phyloP scores from a whole-genome alignment of 2,113 vertebrate genomes.

The Vulpes ferrilata region DNA sequence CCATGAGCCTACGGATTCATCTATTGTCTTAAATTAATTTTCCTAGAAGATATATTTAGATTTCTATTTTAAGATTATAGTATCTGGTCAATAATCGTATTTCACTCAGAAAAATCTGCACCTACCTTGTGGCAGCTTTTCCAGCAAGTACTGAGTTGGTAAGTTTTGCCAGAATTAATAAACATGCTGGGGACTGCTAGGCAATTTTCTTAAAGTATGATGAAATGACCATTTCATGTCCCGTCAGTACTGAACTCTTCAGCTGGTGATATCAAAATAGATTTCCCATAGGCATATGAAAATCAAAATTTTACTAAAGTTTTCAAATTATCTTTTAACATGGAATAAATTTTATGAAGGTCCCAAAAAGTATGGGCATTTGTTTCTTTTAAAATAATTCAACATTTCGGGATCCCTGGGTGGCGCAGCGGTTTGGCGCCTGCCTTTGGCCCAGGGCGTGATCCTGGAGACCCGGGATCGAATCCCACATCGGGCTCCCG shows the following conservation, averaged over 20 bases:
- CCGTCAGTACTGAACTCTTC: neutral
- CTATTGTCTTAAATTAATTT: neutral
- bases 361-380: neutral
- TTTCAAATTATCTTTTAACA: neutral
- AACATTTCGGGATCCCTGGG: too few relatives aligned
- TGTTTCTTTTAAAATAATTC: neutral
- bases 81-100: neutral
- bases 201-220: conserved; percentile 22
- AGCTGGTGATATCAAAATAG: neutral
- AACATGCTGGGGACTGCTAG: neutral
- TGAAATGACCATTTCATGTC: neutral
- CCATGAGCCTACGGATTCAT: neutral
- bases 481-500: too few relatives aligned
- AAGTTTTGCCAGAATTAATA: neutral
- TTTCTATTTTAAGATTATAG: conserved; percentile 8
- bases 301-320: conserved; percentile 15
- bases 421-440: too few relatives aligned
- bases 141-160: neutral
- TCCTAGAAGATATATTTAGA: neutral
- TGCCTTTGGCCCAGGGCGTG: too few relatives aligned
- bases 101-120: neutral
- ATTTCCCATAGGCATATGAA: neutral
- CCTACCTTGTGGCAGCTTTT: neutral
- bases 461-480: too few relatives aligned
- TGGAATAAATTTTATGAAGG: neutral